Base-by-base conservation (phyloP, 1,140 invertebrate genomes). In the Choristoneura fumiferana region DNA sequence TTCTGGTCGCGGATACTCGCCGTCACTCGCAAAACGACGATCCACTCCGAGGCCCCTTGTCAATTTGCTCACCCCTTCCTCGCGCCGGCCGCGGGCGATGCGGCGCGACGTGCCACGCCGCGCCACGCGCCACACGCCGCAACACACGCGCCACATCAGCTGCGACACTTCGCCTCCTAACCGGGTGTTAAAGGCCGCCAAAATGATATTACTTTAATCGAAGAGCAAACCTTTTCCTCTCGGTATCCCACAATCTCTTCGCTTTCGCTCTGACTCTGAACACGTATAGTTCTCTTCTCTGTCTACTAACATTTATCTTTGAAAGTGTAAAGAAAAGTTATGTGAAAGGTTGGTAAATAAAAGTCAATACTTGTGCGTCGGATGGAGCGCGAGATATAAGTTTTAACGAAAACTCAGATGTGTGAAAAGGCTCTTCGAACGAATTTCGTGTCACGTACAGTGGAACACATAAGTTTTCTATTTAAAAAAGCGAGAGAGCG, bases 61-160 rank as follows among this genome's bases (percentile, higher is more conserved):
- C 60, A 62, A 62, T 62, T 62, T 62, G 29, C 55, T 62, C 45
- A 49, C 55, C 60, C 55, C 54, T 62, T 60, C 43, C n/a, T 13
- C 17, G 12, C 22, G 40, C 2, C 40, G 38, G 38, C 38, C 14
- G 17, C 38, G 14, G 17, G 38, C 38, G 13, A n/a, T n/a, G 38
- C 40, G 43, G 1, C 10, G 18, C 43, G 17, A 17, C 43, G 10
- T 4, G 43, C 43, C 9, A 18, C 10, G 40, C 10, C 40, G 13
- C 38, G 14, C 4, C 15, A 43, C 40, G 40, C 22, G 40, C n/a
- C n/a, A n/a, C n/a, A 43, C 15, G 14, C 22, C 43, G 12, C 43
- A n/a, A 18, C 8, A 2, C 43, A 8, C 43, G 4, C 1, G 18
- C 12, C 17, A 49, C 18, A 49, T 49, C 43, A 49, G n/a, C 17